Evolutionary conservation across 2,797 vertebrate species (phyloP).

Genomic region (Spea hammondii): DNA sequence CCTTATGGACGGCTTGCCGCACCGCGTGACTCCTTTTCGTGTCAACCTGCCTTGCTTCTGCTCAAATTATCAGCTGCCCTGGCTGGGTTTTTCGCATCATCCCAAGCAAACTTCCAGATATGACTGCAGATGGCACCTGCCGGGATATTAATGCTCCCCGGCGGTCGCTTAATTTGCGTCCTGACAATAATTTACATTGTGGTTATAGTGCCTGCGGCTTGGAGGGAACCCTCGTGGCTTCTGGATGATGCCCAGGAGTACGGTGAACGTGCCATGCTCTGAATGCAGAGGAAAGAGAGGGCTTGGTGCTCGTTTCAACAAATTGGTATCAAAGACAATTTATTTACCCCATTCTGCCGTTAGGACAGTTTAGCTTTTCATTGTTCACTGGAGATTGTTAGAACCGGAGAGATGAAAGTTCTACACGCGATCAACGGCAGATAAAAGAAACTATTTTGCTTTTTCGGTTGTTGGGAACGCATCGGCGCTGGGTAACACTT

Average conservation of each 20-base stretch:
- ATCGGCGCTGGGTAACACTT: too few relatives aligned
- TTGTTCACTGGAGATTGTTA: not conserved
- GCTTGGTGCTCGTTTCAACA: too few relatives aligned
- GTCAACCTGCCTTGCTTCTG: slow-evolving; percentile 30
- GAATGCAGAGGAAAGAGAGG: not conserved
- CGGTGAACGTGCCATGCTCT: not conserved
- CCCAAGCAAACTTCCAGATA: slow-evolving; percentile 19
- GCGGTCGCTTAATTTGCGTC: slow-evolving; percentile 55
- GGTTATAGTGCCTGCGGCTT: slow-evolving; percentile 18
- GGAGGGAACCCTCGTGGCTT: not conserved
- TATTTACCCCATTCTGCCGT: not conserved
- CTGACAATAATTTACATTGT: slow-evolving; percentile 56
- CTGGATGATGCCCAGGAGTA: slow-evolving; percentile 11
- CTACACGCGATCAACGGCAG: too few relatives aligned
- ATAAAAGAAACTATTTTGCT: too few relatives aligned
- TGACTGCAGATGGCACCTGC: slow-evolving; percentile 57
- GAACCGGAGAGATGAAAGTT: not conserved
- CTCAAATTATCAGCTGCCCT: slow-evolving; percentile 32
- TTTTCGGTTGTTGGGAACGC: too few relatives aligned
- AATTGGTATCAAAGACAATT: too few relatives aligned
- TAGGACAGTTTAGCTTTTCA: not conserved
- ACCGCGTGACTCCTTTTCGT: slow-evolving; percentile 11
- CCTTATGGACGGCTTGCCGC: slow-evolving; percentile 28
- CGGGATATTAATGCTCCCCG: slow-evolving; percentile 56
- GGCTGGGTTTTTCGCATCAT: not conserved